These are phyloP conservation scores for Lasiurus borealis DNA, from an alignment of 2,113 vertebrate genomes.

Conservation along the genomic window DNA sequence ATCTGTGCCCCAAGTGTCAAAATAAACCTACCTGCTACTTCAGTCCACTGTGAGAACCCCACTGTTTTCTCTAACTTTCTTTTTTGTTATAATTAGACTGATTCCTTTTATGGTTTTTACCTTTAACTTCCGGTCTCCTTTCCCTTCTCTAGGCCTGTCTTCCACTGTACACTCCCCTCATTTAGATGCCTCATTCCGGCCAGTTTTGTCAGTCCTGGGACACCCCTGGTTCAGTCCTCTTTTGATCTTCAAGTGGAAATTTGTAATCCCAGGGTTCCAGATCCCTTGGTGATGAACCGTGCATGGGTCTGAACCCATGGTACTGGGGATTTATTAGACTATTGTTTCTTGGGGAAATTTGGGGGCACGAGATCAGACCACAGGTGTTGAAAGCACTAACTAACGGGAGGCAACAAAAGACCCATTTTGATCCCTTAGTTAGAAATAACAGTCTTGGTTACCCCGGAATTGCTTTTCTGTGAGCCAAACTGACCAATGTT, in stretches of 20 bases:
- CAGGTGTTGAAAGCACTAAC: slow-evolving; percentile 51
- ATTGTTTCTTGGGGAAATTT: slow-evolving; percentile 58
- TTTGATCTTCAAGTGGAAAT: slow-evolving; percentile 5
- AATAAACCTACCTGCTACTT: neutral
- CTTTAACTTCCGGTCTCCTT: neutral
- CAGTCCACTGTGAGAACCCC: neutral
- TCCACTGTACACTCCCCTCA: neutral
- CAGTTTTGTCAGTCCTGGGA: neutral
- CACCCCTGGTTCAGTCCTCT: neutral
- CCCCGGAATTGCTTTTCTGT: slow-evolving; percentile 58
- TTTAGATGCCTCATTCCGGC: neutral
- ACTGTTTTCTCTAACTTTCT: neutral
- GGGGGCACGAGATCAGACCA: slow-evolving; percentile 49
- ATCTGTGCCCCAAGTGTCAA: neutral
- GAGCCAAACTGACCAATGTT: slow-evolving; percentile 46
- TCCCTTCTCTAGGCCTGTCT: neutral
- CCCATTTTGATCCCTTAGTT: slow-evolving; percentile 51
- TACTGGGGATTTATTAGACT: neutral
- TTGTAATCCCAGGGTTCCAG: neutral
- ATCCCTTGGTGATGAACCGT: slow-evolving; percentile 16
- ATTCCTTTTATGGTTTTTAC: neutral
- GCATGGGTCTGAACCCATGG: neutral
- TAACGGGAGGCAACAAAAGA: slow-evolving; percentile 46
- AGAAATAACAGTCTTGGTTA: slow-evolving; percentile 52
- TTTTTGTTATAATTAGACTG: slow-evolving; percentile 31